Conservation (phyloP, 2,113 vertebrate species). For the Mola mola region DNA sequence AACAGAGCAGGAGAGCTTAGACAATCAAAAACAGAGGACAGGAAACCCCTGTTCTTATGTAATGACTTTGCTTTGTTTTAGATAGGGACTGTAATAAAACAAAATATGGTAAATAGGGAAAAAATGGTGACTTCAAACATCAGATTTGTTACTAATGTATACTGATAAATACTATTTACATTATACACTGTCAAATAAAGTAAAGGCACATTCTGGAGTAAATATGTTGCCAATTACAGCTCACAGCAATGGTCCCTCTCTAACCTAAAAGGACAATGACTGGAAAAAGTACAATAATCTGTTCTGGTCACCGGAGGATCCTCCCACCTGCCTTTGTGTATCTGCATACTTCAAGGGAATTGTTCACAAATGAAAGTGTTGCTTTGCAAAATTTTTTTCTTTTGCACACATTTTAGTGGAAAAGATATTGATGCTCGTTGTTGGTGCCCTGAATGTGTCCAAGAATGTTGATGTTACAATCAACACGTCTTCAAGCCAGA, state of each 20-base stretch:
- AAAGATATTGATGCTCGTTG: constrained; percentile 1
- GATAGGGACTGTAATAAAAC: not conserved
- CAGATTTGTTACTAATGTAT: too few species aligned
- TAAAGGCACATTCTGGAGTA: not conserved
- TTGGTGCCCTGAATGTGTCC: not conserved
- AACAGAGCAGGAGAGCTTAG: constrained; percentile 51
- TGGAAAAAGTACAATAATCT: constrained; percentile 43
- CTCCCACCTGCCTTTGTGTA: constrained; percentile 41
- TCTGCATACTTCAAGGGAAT: constrained; percentile 44
- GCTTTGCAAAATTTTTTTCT: constrained; percentile 31
- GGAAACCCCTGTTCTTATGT: constrained; percentile 63
- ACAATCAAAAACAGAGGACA: constrained; percentile 37
- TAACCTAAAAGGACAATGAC: constrained; percentile 38
- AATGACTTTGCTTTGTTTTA: constrained; percentile 21
- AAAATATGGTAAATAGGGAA: not conserved
- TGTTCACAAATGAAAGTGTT: constrained; percentile 13
- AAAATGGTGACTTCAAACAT: not conserved
- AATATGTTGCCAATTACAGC: too few species aligned
- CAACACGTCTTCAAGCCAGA: too few species aligned
- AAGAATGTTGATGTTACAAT: too few species aligned
- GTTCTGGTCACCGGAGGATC: constrained; percentile 36
- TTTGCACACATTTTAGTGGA: not conserved
- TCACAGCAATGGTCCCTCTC: constrained; percentile 3
- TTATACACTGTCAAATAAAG: not conserved
- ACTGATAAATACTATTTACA: too few species aligned